Conservation (phyloP, 2,113 vertebrate genomes). For the Channa argus region DNA sequence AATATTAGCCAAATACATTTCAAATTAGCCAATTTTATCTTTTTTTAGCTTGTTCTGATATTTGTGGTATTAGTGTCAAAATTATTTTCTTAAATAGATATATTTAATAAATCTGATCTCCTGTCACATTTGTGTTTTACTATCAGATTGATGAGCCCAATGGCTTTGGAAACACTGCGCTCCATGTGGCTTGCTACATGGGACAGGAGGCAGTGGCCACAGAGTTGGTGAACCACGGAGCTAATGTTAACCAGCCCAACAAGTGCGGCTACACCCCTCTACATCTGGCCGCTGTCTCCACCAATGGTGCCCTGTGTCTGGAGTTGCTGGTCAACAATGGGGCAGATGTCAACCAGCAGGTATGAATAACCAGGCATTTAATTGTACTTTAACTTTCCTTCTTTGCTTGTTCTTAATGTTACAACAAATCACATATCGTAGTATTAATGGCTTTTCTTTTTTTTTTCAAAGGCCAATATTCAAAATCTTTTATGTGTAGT, state of each 20-base stretch:
- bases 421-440: too few species aligned
- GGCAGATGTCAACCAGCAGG: constrained; percentile 97
- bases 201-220: constrained; percentile 95
- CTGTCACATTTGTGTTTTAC: constrained; percentile 3
- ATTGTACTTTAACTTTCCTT: too few species aligned
- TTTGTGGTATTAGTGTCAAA: not conserved
- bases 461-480: too few species aligned
- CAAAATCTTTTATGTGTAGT: too few species aligned
- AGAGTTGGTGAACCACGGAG: constrained; percentile 94
- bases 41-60: not conserved
- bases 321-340: constrained; percentile 98
- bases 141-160: constrained; percentile 95
- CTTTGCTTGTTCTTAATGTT: too few species aligned
- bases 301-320: constrained; percentile 95
- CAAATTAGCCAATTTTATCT: not conserved
- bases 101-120: not conserved
- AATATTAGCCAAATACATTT: not conserved
- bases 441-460: too few species aligned
- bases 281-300: constrained; percentile 96
- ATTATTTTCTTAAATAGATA: not conserved
- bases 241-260: constrained; percentile 96
- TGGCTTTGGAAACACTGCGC: constrained; percentile 94
- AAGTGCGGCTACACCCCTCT: constrained; percentile 93
- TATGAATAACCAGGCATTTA: constrained; percentile 47
- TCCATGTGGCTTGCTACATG: constrained; percentile 97